Evolutionary conservation across 2,888 invertebrate genomes (phyloP), one percentile per base, ranked within the genome.

Genomic region (Arctia plantaginis): DNA sequence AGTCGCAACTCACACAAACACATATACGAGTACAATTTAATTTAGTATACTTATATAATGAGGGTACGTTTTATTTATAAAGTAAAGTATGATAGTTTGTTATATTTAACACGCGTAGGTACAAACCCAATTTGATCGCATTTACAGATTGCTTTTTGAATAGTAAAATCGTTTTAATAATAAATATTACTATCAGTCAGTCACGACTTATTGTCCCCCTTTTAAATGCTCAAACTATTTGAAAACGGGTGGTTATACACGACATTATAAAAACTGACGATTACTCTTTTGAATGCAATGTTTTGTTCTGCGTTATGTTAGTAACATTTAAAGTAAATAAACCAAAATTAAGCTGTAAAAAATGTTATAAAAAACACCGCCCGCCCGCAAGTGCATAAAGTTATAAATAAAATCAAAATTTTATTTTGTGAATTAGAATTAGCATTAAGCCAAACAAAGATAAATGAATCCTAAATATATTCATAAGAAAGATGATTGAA

Each of bases 1-100:
- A 77, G 72, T 59, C 55, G 30, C 51, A 44, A 20, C 70, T 51
- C 39, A 70, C 74, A 70, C 59, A 33, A 12, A 65, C 59, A n/a
- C n/a, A n/a, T n/a, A 51, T 27, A 55, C 27, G n/a, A n/a, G 23
- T n/a, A 41, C 13, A 13, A n/a, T 66, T 15, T n/a, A 30, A 13
- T 27, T 66, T 66, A 6, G 18, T 66, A 3, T 41, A 8, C n/a
- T 18, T 66, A 51, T 51, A n/a, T 27, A 59, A 55, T 55, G 55
- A n/a, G 12, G n/a, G 55, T n/a, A n/a, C 55, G n/a, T 55, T n/a
- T 55, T 8, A 12, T 55, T 55, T 55, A n/a, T 59, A 13, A 4
- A 59, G 13, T 55, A 55, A 55, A 55, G 23, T 12, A 8, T 55
- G 10, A n/a, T 59, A 55, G 6, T 6, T 23, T n/a, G 23, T 12